phyloP scores from a whole-genome alignment of 2,888 invertebrate genomes.

The Melanophora roralis region DNA sequence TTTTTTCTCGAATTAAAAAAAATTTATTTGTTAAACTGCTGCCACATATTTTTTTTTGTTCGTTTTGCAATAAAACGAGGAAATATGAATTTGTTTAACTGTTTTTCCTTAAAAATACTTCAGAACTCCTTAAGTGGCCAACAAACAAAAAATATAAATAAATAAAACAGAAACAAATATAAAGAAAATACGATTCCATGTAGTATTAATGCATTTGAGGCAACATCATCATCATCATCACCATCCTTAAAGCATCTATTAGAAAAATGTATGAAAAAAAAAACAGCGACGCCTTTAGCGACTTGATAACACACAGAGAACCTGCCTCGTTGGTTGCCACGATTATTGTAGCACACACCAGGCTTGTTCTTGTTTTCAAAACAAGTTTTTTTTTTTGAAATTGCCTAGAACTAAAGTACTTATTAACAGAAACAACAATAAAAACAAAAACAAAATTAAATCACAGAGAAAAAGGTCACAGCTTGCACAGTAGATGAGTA shows the following conservation, averaged over 20 bases:
- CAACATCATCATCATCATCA: neutral
- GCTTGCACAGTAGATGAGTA: neutral
- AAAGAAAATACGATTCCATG: constrained; percentile 5
- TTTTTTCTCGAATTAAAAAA: too few species aligned
- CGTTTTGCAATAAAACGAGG: too few species aligned
- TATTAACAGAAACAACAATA: neutral
- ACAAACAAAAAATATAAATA: constrained; percentile 4
- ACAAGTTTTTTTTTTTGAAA: constrained; percentile 4
- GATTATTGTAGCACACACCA: neutral
- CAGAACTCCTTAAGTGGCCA: constrained; percentile 14
- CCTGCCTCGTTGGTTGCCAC: constrained; percentile 33
- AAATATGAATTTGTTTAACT: too few species aligned
- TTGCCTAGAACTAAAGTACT: neutral
- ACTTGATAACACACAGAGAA: constrained; percentile 23
- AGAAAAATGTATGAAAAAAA: constrained; percentile 5
- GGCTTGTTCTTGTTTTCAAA: constrained; percentile 43
- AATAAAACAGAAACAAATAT: neutral
- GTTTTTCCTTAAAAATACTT: neutral
- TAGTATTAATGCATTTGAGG: neutral
- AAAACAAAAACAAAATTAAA: constrained; percentile 2
- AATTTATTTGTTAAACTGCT: constrained; percentile 47
- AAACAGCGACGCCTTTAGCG: neutral
- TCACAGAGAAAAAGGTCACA: constrained; percentile 2
- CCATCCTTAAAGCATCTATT: neutral
- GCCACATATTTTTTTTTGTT: constrained; percentile 41